A percentile compares a stretch with the other conserved stretches of the same genome.
phyloP scores from a whole-genome alignment of 1,140 invertebrate genomes.

The Subanguina moxae region DNA sequence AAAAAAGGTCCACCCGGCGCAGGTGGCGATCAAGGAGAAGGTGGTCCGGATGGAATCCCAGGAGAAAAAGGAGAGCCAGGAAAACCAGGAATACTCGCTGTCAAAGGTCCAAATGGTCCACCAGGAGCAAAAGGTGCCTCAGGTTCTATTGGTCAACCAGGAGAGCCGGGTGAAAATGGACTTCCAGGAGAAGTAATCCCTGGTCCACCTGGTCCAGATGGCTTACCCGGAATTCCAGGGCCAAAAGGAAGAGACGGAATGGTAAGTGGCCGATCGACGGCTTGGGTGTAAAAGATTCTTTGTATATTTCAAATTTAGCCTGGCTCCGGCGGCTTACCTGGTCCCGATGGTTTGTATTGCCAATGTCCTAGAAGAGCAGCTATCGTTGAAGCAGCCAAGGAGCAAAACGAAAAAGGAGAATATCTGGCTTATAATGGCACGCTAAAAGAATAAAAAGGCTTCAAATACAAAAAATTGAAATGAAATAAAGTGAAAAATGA shows the following conservation, averaged over 20 bases:
- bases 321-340: background rate
- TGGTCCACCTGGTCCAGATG: background rate
- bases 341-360: background rate
- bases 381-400: background rate
- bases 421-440: no score
- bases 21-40: background rate
- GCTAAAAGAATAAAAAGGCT: no score
- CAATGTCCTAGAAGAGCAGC: background rate
- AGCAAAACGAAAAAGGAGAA: background rate
- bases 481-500: no score
- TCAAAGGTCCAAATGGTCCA: constrained; percentile 3
- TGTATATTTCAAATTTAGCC: background rate
- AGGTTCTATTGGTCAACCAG: background rate
- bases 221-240: background rate
- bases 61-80: background rate
- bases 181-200: background rate
- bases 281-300: no score
- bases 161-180: background rate
- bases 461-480: no score
- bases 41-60: constrained; percentile 1
- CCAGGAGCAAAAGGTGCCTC: background rate
- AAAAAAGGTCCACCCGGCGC: background rate
- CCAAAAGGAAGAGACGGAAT: background rate
- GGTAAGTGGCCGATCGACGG: background rate
- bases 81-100: background rate